A percentile compares a stretch with the other conserved stretches of the same genome.
Evolutionary conservation across 2,797 vertebrate genomes (phyloP).

Genomic region (Triplophysa bombifrons): DNA sequence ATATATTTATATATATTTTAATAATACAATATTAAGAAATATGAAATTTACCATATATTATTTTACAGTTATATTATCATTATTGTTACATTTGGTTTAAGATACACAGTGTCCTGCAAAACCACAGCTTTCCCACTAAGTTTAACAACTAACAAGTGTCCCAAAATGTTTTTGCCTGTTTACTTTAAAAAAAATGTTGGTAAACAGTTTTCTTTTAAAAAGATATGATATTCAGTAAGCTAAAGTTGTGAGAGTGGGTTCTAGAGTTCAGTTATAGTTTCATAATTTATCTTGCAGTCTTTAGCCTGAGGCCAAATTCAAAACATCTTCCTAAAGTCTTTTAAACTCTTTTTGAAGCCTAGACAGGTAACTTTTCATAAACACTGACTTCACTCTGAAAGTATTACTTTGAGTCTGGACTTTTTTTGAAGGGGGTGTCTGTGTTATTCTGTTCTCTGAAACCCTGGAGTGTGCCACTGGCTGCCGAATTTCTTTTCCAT

Average conservation of each 20-base stretch:
- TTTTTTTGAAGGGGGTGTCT: conserved; percentile 49
- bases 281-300: background rate
- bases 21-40: background rate
- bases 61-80: too few species aligned
- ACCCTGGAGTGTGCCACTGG: conserved; percentile 35
- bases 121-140: background rate
- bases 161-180: background rate
- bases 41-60: too few species aligned
- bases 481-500: conserved; percentile 56
- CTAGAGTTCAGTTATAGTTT: background rate
- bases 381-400: conserved; percentile 37
- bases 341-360: conserved; percentile 34
- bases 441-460: conserved; percentile 53
- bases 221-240: background rate
- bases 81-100: too few species aligned
- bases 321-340: conserved; percentile 1
- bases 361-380: conserved; percentile 43
- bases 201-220: background rate
- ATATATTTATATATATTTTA: background rate
- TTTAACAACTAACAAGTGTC: background rate
- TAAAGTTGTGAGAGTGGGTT: background rate
- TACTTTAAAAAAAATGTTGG: background rate
- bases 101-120: too few species aligned
- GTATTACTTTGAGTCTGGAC: conserved; percentile 43
- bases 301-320: background rate